phyloP scores from a whole-genome alignment of 2,797 vertebrate species.

The Dendrocincla fuliginosa region DNA sequence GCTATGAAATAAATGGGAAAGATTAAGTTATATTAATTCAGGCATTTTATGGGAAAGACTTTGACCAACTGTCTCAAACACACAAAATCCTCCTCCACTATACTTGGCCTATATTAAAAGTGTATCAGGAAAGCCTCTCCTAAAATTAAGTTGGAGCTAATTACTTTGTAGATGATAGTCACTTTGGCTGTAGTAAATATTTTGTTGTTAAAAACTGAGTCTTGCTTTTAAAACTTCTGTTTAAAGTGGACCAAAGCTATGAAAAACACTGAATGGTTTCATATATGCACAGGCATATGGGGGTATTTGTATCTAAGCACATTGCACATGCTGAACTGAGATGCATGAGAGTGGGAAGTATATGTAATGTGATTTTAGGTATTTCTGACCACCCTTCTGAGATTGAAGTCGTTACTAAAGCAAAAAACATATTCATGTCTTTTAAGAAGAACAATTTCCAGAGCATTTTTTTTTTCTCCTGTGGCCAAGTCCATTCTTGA shows the following conservation, averaged over 20 bases:
- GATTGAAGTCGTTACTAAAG: not conserved
- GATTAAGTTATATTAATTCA: not conserved
- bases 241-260: not conserved
- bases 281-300: no score
- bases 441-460: not conserved
- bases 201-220: not conserved
- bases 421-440: not conserved
- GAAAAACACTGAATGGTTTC: not conserved
- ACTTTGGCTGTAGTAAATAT: not conserved
- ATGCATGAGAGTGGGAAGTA: rapidly evolving
- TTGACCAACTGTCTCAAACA: not conserved
- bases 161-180: not conserved
- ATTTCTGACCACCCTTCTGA: not conserved
- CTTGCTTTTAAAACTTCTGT: not conserved
- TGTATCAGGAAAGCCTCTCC: not conserved
- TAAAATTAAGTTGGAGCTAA: not conserved
- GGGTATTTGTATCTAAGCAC: not conserved
- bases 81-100: not conserved
- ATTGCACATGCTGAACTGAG: not conserved
- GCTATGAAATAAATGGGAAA: not conserved
- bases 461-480: no score
- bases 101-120: not conserved
- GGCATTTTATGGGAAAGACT: not conserved
- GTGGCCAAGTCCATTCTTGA: not conserved
- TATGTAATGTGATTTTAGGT: no score